Percentiles rank a stretch among this genome's conserved stretches.
Conservation (phyloP, 2,888 invertebrate species). For the Rotaria socialis region DNA sequence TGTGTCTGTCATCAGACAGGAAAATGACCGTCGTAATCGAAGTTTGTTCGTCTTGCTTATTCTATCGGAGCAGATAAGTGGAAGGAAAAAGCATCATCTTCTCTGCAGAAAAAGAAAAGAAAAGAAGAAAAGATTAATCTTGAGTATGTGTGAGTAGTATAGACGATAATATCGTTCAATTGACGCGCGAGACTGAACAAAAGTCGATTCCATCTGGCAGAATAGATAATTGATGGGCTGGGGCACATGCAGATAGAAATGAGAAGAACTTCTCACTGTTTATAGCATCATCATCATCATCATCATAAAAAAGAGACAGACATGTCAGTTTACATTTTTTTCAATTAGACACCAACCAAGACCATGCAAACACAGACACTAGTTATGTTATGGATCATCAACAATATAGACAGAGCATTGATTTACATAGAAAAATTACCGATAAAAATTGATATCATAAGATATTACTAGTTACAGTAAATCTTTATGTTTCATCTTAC, state of each 20-base stretch:
- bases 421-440: neutral
- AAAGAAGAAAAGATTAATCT: neutral
- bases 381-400: neutral
- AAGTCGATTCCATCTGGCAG: conserved; percentile 21
- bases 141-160: neutral
- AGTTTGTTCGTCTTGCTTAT: neutral
- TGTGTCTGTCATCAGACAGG: neutral
- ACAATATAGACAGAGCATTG: neutral
- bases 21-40: neutral
- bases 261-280: neutral
- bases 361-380: neutral
- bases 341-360: neutral
- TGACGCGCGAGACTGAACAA: conserved; percentile 11
- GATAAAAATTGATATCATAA: neutral
- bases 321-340: conserved; percentile 22
- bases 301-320: neutral
- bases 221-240: conserved; percentile 3
- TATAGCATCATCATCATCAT: conserved; percentile 3
- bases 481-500: neutral
- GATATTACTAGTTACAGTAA: no score
- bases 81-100: conserved; percentile 6
- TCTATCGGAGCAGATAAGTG: conserved; percentile 5
- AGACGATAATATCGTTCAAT: conserved; percentile 20
- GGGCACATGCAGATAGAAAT: neutral
- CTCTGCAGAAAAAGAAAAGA: neutral